Evolutionary conservation across 2,888 invertebrate genomes (phyloP).

Genomic region (Pardosa pseudoannulata): DNA sequence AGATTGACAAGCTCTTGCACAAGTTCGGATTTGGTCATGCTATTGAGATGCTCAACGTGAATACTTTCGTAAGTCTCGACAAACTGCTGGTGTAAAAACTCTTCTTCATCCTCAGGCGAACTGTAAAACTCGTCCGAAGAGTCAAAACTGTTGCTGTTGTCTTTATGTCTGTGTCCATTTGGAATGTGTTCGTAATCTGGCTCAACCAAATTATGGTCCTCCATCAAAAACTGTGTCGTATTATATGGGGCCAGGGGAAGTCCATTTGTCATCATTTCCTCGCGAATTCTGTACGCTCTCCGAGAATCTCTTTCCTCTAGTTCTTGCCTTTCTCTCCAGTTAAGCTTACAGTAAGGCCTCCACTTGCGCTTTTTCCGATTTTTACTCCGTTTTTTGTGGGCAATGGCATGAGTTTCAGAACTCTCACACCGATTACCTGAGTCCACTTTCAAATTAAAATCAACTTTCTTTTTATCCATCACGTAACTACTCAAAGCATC

Average conservation of each 20-base stretch:
- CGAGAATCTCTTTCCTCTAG: slow-evolving; percentile 79
- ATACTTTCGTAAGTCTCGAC: slow-evolving; percentile 93
- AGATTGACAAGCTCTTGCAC: slow-evolving; percentile 91
- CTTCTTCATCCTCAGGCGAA: slow-evolving; percentile 92
- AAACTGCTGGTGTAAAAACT: slow-evolving; percentile 94
- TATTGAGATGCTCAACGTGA: slow-evolving; percentile 89
- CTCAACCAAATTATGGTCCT: slow-evolving; percentile 84
- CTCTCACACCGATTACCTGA: not conserved
- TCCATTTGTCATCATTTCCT: slow-evolving; percentile 79
- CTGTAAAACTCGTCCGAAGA: slow-evolving; percentile 74
- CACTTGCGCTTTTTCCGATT: slow-evolving; percentile 75
- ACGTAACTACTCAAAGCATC: not conserved
- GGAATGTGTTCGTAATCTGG: slow-evolving; percentile 75
- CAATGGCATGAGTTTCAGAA: not conserved
- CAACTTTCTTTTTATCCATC: slow-evolving; percentile 4
- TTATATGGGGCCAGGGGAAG: slow-evolving; percentile 92
- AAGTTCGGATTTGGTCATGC: slow-evolving; percentile 89
- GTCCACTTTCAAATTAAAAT: not conserved
- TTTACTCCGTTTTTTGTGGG: slow-evolving; percentile 18
- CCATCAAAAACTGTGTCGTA: slow-evolving; percentile 96
- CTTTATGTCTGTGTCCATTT: slow-evolving; percentile 32
- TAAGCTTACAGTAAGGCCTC: slow-evolving; percentile 84
- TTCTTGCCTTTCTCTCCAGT: slow-evolving; percentile 82
- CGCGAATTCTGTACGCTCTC: slow-evolving; percentile 78
- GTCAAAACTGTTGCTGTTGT: slow-evolving; percentile 44